These are phyloP conservation scores for Drosophila funebris DNA, from an alignment of 1,140 invertebrate species.

Conservation along the genomic window DNA sequence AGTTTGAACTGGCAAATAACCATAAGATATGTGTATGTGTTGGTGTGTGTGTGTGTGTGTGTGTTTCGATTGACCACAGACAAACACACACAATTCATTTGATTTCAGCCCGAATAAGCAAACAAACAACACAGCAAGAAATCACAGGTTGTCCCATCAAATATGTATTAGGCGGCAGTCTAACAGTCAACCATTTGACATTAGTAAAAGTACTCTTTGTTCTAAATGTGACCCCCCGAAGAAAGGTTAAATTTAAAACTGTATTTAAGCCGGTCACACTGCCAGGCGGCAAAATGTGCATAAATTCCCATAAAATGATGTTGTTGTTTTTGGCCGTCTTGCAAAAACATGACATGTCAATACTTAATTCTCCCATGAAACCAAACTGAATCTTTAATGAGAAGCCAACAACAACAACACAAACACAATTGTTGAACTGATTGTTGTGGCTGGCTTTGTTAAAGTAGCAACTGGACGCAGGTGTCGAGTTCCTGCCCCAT, in stretches of 20 bases:
- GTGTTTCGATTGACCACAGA: conserved; percentile 19
- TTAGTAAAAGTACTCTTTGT: background rate
- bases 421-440: conserved; percentile 21
- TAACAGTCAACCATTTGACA: conserved; percentile 43
- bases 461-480: conserved; percentile 18
- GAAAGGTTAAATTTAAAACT: conserved; percentile 34
- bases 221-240: background rate
- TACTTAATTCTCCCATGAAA: conserved; percentile 78
- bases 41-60: background rate
- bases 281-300: conserved; percentile 17
- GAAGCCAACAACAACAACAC: conserved; percentile 45
- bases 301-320: conserved; percentile 72
- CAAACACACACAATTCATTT: conserved; percentile 60
- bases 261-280: conserved; percentile 23
- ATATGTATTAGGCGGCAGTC: conserved; percentile 54
- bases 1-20: conserved; percentile 57
- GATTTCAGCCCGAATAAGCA: conserved; percentile 8
- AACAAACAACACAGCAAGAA: conserved; percentile 57
- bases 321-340: conserved; percentile 46
- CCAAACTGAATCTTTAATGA: conserved; percentile 80
- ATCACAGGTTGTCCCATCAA: conserved; percentile 65
- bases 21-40: conserved; percentile 29
- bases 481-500: conserved; percentile 8
- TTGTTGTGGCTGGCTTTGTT: conserved; percentile 57
- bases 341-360: conserved; percentile 65